Evolutionary conservation across 2,888 invertebrate genomes (phyloP), one percentile per base, ranked within the genome.

Genomic region (Drosophila meridionalis): DNA sequence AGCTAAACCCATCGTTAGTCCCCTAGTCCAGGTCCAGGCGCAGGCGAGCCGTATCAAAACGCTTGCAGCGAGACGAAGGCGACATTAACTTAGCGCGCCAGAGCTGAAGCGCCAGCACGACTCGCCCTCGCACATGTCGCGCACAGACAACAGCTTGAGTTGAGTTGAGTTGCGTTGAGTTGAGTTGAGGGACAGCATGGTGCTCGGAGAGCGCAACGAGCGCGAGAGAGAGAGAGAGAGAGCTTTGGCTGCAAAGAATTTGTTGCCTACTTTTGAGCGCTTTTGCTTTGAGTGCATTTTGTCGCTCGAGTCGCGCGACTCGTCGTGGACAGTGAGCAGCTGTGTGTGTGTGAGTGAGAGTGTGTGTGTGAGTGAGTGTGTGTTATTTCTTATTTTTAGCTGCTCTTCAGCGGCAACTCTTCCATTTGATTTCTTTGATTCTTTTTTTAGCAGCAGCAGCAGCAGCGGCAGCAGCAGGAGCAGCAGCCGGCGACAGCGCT

Each of bases 401-500:
- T 62, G 45, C 63, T 66, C 62, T 66, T 70, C 57, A 65, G 60
- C 66, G 62, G 50, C 82, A 87, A 85, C 89, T 85, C 85, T 87
- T 89, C 88, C 88, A 85, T 85, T 89, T 85, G 85, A 85, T 85
- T 85, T 87, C 89, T 82, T 89, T 87, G 85, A 88, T 67, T 69
- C 66, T 65, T 74, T 72, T 81, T 82, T 84, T 76, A 70, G 72
- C 65, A 72, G n/a, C 47, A 36, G 34, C n/a, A 26, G 4, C 57
- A 69, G 63, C 60, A 61, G 14, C 43, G 26, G 28, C 14, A 30
- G 20, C 50, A 42, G 38, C 20, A 38, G 26, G 8, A 30, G 38
- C 14, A 30, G 20, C 50, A 42, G 38, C 20, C 55, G 26, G 8
- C 55, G 45, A 36, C 68, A 36, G n/a, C 58, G 47, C 14, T 62